Conservation (phyloP, 2,797 vertebrate genomes). For the Cirrhinus mrigala region DNA sequence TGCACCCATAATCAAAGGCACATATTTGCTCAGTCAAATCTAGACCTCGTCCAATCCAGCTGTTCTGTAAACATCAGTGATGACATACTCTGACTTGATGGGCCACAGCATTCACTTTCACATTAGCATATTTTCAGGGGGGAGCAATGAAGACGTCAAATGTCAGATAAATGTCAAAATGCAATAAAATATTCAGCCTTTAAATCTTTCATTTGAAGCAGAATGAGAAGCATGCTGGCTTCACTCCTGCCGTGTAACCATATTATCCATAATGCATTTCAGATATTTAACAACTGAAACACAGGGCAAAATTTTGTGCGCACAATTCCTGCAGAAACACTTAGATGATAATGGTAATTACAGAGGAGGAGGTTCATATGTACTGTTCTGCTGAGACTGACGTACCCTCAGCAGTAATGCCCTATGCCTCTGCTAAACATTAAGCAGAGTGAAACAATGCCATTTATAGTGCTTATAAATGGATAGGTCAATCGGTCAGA, state of each 20-base stretch:
- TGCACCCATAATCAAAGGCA: slow-evolving; percentile 58
- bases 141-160: slow-evolving; percentile 63
- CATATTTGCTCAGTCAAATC: slow-evolving; percentile 63
- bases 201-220: slow-evolving; percentile 62
- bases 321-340: slow-evolving; percentile 27
- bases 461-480: background rate
- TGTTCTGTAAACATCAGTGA: slow-evolving; percentile 61
- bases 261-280: slow-evolving; percentile 50
- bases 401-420: background rate
- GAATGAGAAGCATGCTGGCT: slow-evolving; percentile 48
- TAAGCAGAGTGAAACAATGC: slow-evolving; percentile 12
- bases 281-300: slow-evolving; percentile 53
- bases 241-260: slow-evolving; percentile 36
- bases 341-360: slow-evolving; percentile 38
- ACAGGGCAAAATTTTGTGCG: slow-evolving; percentile 32
- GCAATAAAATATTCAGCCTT: slow-evolving; percentile 66
- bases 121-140: slow-evolving; percentile 65
- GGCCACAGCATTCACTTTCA: slow-evolving; percentile 52
- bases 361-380: slow-evolving; percentile 15
- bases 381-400: background rate
- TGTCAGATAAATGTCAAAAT: slow-evolving; percentile 68
- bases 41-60: slow-evolving; percentile 54
- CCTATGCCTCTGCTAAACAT: slow-evolving; percentile 16
- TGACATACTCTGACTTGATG: slow-evolving; percentile 61
- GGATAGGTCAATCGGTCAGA: background rate